Conservation (phyloP, 2,797 vertebrate species). For the Scyliorhinus canicula region DNA sequence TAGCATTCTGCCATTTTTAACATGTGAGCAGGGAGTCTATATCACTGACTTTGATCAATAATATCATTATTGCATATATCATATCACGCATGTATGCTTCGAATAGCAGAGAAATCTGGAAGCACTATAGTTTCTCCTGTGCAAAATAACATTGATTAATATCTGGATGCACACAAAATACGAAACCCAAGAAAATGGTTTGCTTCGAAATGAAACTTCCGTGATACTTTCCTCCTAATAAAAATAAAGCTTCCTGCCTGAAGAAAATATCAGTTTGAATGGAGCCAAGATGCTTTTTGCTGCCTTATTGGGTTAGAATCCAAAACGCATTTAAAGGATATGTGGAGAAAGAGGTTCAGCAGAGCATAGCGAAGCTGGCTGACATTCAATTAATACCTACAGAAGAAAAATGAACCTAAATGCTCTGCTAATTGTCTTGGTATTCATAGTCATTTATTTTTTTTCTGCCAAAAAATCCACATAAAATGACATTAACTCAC, state of each 20-base stretch:
- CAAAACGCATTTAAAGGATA: background rate
- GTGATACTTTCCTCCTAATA: constrained; percentile 19
- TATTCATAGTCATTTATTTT: background rate
- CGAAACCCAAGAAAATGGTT: background rate
- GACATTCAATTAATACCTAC: constrained; percentile 25
- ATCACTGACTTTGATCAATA: background rate
- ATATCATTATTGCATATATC: background rate
- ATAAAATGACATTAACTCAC: background rate
- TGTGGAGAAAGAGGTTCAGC: background rate
- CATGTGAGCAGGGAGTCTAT: background rate
- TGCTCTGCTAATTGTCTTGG: constrained; percentile 23
- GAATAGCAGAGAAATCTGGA: constrained; percentile 29
- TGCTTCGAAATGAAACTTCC: constrained; percentile 20
- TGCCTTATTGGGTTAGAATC: constrained; percentile 35
- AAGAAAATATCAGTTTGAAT: constrained; percentile 8
- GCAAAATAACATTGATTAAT: constrained; percentile 34
- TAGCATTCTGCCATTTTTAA: background rate
- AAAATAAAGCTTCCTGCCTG: constrained; percentile 16
- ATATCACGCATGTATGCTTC: background rate
- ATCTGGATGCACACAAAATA: background rate
- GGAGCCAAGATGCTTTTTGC: constrained; percentile 19
- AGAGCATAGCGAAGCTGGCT: background rate
- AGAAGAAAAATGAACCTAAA: constrained; percentile 13
- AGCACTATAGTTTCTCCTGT: background rate
- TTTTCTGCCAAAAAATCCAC: constrained; percentile 1